A percentile compares a stretch with the other conserved stretches of the same genome.
These are phyloP conservation scores for Bradysia coprophila DNA, from an alignment of 1,140 invertebrate genomes.

Conservation along the genomic window DNA sequence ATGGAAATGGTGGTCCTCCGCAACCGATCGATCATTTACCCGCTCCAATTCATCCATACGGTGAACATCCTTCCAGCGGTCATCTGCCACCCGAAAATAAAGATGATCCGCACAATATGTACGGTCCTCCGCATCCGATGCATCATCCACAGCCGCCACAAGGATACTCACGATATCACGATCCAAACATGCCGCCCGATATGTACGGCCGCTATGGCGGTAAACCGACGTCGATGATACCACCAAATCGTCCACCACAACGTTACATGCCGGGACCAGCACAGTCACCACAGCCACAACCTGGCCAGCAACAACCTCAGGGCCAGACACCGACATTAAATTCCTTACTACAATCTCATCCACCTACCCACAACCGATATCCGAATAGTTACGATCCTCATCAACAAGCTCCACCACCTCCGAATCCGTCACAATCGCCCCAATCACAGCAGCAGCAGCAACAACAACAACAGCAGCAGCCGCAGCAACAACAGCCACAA, in stretches of 20 bases:
- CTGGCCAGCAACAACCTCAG: slow-evolving; percentile 42
- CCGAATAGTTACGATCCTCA: slow-evolving; percentile 23
- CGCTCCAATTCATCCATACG: not conserved
- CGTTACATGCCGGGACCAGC: slow-evolving; percentile 16
- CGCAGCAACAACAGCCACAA: slow-evolving; percentile 14
- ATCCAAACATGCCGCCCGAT: slow-evolving; percentile 6
- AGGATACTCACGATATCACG: not conserved
- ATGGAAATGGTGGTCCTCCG: not conserved
- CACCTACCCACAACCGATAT: slow-evolving; percentile 26
- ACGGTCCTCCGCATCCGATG: not conserved
- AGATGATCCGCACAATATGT: slow-evolving; percentile 1
- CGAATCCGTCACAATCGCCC: slow-evolving; percentile 28
- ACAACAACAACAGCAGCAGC: slow-evolving; percentile 4
- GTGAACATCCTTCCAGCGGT: not conserved
- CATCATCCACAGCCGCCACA: slow-evolving; percentile 4
- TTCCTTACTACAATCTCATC: slow-evolving; percentile 67
- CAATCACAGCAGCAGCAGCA: slow-evolving; percentile 14
- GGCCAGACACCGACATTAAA: slow-evolving; percentile 83
- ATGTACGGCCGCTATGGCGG: slow-evolving; percentile 2
- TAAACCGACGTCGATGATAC: slow-evolving; percentile 11
- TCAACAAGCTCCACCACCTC: slow-evolving; percentile 16
- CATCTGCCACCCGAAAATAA: not conserved
- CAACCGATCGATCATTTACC: not conserved
- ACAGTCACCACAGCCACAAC: not conserved
- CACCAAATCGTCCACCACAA: slow-evolving; percentile 20